Evolutionary conservation across 2,797 vertebrate species (phyloP), one percentile per base, ranked within the genome.

Genomic region (Pangasius krempfi): DNA sequence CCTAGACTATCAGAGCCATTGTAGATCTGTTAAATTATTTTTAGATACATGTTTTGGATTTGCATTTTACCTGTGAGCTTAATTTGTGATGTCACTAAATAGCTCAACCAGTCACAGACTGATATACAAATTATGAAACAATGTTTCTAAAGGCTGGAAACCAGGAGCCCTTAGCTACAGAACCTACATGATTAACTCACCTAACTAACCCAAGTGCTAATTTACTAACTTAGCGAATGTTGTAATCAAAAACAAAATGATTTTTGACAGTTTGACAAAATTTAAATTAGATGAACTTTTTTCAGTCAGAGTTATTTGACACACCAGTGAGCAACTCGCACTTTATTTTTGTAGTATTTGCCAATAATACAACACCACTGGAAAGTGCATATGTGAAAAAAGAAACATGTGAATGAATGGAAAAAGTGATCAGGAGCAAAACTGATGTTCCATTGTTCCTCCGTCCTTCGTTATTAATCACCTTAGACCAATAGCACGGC

Each of bases 381-480:
- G 14, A 40, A 4, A 33, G 4, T 81, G 9, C 37, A 44, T 47
- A 47, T 0, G 3, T 8, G 14, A 37, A 80, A 56, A 52, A 12
- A 52, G 4, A 40, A 22, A 13, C 6, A 4, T 58, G 16, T n/a
- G n/a, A 82, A 56, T 10, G 6, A 83, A 64, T 18, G 30, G 87
- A 66, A 47, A 84, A 88, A 40, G 60, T 5, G n/a, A 79, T 56
- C 30, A 22, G 78, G 8, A 80, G 78, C 4, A 56, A 81, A 64
- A 81, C 56, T 84, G 72, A 85, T 78, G n/a, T 56, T 79, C 82
- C 33, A 85, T 78, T 88, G 60, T 88, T 88, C 58, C 25, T 56
- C n/a, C 18, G 2, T 79, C 60, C 13, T 44, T 73, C 27, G 0
- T 79, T 64, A 78, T 25, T 78, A 56, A 85, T 84, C 58, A 54